These are phyloP conservation scores for Zygothrica quintamaculata DNA, from an alignment of 2,888 invertebrate genomes.

Conservation along the genomic window DNA sequence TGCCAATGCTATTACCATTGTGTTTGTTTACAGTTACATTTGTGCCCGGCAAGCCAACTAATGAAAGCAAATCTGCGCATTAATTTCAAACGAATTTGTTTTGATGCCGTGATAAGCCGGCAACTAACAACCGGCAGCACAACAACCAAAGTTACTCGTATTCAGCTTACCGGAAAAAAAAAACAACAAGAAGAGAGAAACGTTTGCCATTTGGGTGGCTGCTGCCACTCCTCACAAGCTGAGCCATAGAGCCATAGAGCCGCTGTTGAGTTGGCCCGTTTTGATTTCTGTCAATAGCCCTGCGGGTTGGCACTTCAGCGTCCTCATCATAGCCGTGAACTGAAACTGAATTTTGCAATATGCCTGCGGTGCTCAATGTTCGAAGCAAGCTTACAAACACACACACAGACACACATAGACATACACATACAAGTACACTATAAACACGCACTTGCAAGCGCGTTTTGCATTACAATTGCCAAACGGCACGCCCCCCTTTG, in stretches of 20 bases:
- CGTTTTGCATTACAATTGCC: slow-evolving; percentile 72
- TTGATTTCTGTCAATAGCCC: slow-evolving; percentile 80
- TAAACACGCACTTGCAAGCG: slow-evolving; percentile 22
- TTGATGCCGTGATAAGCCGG: slow-evolving; percentile 83
- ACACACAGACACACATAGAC: slow-evolving; percentile 12
- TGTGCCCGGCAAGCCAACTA: slow-evolving; percentile 71
- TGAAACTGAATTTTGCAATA: slow-evolving; percentile 74
- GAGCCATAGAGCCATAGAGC: slow-evolving; percentile 24
- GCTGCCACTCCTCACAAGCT: slow-evolving; percentile 21
- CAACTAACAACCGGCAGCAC: slow-evolving; percentile 44
- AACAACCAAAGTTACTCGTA: not conserved
- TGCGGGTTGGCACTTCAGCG: slow-evolving; percentile 74
- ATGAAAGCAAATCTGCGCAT: slow-evolving; percentile 83
- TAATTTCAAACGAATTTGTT: slow-evolving; percentile 84
- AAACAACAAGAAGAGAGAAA: slow-evolving; percentile 30
- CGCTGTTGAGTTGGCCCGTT: slow-evolving; percentile 51
- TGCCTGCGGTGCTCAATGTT: slow-evolving; percentile 43
- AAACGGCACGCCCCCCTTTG: slow-evolving; percentile 39
- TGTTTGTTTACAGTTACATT: slow-evolving; percentile 76
- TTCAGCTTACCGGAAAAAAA: slow-evolving; percentile 11
- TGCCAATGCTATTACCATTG: slow-evolving; percentile 46
- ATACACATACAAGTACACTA: no score
- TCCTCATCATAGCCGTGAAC: slow-evolving; percentile 57
- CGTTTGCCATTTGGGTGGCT: slow-evolving; percentile 74
- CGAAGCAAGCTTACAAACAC: slow-evolving; percentile 23